These are phyloP conservation scores for Lordiphosa clarofinis DNA, from an alignment of 1,140 invertebrate genomes.

Conservation along the genomic window DNA sequence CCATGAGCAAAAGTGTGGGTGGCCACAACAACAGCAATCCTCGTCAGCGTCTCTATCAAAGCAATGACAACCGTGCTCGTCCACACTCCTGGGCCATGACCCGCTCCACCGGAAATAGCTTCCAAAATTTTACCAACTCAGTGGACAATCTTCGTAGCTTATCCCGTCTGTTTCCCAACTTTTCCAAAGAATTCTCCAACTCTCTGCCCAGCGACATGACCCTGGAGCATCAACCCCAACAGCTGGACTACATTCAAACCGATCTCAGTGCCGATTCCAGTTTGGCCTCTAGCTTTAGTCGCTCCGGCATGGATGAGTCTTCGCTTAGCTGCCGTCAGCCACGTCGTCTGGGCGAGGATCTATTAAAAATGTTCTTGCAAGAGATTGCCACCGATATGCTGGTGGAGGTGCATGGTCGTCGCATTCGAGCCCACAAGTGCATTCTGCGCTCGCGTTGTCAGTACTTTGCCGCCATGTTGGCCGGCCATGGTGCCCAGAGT, in stretches of 20 bases:
- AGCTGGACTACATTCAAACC: conserved; percentile 72
- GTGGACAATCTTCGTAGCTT: conserved; percentile 76
- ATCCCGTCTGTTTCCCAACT: conserved; percentile 80
- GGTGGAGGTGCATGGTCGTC: conserved; percentile 88
- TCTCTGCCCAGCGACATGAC: conserved; percentile 70
- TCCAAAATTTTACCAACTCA: conserved; percentile 77
- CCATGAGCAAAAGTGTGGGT: conserved; percentile 72
- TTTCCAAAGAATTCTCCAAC: conserved; percentile 78
- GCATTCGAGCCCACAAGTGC: conserved; percentile 93
- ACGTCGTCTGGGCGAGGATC: conserved; percentile 88
- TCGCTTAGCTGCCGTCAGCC: conserved; percentile 80
- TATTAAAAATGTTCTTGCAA: conserved; percentile 93
- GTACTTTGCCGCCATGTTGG: conserved; percentile 94
- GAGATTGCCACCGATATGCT: conserved; percentile 92
- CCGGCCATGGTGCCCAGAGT: conserved; percentile 90
- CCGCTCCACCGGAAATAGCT: conserved; percentile 80
- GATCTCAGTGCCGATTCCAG: conserved; percentile 76
- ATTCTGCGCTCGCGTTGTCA: conserved; percentile 93
- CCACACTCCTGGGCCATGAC: conserved; percentile 83
- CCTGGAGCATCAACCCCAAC: conserved; percentile 46
- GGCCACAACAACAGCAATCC: conserved; percentile 72
- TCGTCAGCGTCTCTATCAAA: conserved; percentile 78
- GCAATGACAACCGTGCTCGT: conserved; percentile 82
- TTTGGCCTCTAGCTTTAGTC: conserved; percentile 75
- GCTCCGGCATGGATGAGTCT: conserved; percentile 78